Conservation (phyloP, 2,797 vertebrate species). For the Pipistrellus pygmaeus region DNA sequence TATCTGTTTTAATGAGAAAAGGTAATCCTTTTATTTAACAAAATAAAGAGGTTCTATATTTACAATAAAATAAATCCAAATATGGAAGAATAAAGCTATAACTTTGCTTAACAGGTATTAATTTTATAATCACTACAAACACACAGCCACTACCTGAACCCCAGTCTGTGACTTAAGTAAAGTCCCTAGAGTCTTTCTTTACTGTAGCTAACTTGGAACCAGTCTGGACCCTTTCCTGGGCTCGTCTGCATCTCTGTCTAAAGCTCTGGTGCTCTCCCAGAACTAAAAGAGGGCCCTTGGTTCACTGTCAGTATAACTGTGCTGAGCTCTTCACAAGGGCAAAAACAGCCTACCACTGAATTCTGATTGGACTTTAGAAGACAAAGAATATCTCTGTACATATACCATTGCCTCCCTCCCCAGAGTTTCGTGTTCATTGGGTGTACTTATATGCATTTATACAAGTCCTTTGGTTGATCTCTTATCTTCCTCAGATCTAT, state of each 20-base stretch:
- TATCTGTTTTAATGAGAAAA: slow-evolving; percentile 42
- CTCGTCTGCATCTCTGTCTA: background rate
- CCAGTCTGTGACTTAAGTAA: background rate
- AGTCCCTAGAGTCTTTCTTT: background rate
- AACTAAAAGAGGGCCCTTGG: background rate
- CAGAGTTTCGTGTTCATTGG: no score
- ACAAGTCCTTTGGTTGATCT: no score
- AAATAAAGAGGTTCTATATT: slow-evolving; percentile 30
- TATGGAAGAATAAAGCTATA: background rate
- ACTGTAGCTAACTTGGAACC: background rate
- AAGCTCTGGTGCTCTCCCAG: background rate
- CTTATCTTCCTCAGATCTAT: no score
- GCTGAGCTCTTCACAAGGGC: background rate
- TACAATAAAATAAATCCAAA: slow-evolving; percentile 34
- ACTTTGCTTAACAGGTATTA: background rate
- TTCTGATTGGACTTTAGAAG: slow-evolving; percentile 12
- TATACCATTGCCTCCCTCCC: no score
- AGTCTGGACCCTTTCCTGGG: background rate
- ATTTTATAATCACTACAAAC: background rate
- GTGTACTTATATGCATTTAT: no score
- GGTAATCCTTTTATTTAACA: background rate
- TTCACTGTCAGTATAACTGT: background rate
- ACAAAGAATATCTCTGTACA: background rate
- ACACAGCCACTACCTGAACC: background rate
- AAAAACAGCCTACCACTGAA: background rate